Conservation (phyloP, 1,140 invertebrate species). For the Leucophenga varia region DNA sequence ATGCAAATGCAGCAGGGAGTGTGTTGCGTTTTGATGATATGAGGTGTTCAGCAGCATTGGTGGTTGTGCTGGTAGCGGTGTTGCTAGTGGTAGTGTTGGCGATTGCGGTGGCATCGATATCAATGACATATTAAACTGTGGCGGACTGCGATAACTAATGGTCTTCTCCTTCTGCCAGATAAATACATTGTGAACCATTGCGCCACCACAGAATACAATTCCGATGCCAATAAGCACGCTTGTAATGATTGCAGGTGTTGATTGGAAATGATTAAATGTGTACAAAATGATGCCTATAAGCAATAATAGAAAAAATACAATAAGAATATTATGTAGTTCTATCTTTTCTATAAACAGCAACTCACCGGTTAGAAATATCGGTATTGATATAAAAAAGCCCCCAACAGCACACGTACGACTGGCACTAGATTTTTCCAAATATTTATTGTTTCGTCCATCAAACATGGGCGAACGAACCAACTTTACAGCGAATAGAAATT, state of each 20-base stretch:
- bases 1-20: constrained; percentile 34
- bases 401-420: constrained; percentile 88
- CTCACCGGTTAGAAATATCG: constrained; percentile 86
- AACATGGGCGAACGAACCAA: constrained; percentile 74
- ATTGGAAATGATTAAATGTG: constrained; percentile 89
- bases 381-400: constrained; percentile 91
- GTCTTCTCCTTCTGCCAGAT: constrained; percentile 89
- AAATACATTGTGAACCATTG: constrained; percentile 92
- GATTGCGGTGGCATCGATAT: constrained; percentile 4
- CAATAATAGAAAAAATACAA: constrained; percentile 17
- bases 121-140: constrained; percentile 54
- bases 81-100: not conserved
- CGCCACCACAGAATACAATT: constrained; percentile 87
- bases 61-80: constrained; percentile 14
- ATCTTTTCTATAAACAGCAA: no score
- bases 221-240: constrained; percentile 85
- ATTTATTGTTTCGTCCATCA: constrained; percentile 77
- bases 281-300: constrained; percentile 85
- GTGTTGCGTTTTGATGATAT: constrained; percentile 16
- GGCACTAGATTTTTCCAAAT: constrained; percentile 85
- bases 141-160: constrained; percentile 57
- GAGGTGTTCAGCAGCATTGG: constrained; percentile 22
- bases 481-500: constrained; percentile 91
- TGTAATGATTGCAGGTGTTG: constrained; percentile 85
- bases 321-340: not conserved